A percentile compares a stretch with the other conserved stretches of the same genome.
phyloP scores from a whole-genome alignment of 2,888 invertebrate species.

The Pristionchus arcanus region DNA sequence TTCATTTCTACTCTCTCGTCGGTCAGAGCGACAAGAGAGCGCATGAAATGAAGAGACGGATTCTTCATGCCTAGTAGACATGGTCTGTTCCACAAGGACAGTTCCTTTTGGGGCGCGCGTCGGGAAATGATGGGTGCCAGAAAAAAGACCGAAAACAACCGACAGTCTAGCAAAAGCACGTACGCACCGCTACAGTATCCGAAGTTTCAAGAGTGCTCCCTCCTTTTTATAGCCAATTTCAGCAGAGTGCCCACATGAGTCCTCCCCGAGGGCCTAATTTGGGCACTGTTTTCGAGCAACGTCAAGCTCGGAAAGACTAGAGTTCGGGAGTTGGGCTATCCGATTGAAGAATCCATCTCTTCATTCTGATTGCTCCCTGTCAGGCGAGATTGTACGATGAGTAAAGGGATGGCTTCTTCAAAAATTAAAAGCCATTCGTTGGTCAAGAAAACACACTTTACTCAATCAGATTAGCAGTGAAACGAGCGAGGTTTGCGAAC shows the following conservation, averaged over 20 bases:
- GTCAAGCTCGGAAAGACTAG: background rate
- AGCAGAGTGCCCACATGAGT: slow-evolving; percentile 11
- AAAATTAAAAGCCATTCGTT: too few species aligned
- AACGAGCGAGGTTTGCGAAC: background rate
- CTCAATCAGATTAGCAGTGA: background rate
- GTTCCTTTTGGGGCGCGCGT: background rate
- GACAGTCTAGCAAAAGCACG: background rate
- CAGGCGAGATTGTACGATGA: too few species aligned
- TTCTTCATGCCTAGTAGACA: background rate
- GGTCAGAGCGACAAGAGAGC: background rate
- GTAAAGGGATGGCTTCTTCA: too few species aligned
- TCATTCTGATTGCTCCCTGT: background rate
- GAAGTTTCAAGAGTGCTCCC: background rate
- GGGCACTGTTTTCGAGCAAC: background rate
- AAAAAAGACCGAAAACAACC: background rate
- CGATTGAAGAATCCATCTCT: too few species aligned
- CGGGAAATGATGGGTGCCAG: background rate
- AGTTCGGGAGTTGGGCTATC: background rate
- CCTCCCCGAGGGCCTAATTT: background rate
- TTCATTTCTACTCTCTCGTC: background rate
- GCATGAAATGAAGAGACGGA: background rate
- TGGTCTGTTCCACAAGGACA: too few species aligned
- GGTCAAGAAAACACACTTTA: background rate
- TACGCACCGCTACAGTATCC: background rate
- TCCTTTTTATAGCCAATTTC: background rate